These are phyloP conservation scores for Nomada flava DNA, from an alignment of 2,888 invertebrate species.

Conservation along the genomic window DNA sequence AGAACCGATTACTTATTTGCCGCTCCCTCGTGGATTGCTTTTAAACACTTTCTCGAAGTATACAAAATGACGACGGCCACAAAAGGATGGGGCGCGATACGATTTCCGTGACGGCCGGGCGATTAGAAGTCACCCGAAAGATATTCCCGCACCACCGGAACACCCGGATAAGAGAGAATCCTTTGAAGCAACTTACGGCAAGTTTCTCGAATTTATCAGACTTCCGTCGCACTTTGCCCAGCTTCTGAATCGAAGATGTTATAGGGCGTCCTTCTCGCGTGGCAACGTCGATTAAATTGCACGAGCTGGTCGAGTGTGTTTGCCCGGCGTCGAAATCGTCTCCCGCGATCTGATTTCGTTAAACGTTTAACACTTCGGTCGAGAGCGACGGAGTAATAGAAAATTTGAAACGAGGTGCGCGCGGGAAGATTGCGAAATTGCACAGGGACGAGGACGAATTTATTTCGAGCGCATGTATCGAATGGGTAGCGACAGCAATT, in stretches of 20 bases:
- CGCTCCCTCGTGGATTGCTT: background rate
- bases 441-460: background rate
- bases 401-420: background rate
- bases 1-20: conserved; percentile 13
- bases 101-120: background rate
- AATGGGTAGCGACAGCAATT: background rate
- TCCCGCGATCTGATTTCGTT: background rate
- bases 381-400: background rate
- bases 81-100: background rate
- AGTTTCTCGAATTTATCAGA: conserved; percentile 47
- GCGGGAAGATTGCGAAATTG: background rate
- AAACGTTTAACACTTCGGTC: too few species aligned
- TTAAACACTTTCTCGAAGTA: conserved; percentile 9
- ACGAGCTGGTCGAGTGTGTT: conserved; percentile 1
- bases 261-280: conserved; percentile 1
- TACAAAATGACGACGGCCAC: background rate
- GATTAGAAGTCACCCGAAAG: conserved; percentile 8
- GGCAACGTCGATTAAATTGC: conserved; percentile 41
- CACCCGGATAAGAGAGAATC: conserved; percentile 8
- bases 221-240: conserved; percentile 30
- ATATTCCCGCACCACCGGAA: conserved; percentile 44
- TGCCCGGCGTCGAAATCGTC: conserved; percentile 4
- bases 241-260: conserved; percentile 11
- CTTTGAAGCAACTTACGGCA: conserved; percentile 42
- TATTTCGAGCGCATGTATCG: background rate